These are phyloP conservation scores for Dinothrombium tinctorium DNA, from an alignment of 1,140 invertebrate species.

Conservation along the genomic window DNA sequence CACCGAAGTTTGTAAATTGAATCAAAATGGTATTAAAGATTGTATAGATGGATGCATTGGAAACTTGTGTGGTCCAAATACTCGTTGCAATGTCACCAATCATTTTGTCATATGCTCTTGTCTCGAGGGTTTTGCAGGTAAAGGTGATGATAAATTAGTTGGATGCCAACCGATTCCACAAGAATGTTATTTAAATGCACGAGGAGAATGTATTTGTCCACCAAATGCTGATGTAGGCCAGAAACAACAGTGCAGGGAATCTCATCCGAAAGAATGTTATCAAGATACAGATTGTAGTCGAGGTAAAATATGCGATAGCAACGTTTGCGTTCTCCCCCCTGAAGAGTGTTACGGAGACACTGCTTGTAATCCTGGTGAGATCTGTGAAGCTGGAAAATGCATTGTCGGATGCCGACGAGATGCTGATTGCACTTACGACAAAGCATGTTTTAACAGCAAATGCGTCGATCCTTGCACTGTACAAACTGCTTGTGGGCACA, in stretches of 20 bases:
- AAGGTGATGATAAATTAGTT: slow-evolving; percentile 28
- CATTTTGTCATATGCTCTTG: slow-evolving; percentile 42
- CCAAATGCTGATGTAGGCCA: slow-evolving; percentile 39
- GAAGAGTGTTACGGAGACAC: slow-evolving; percentile 13
- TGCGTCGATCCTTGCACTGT: slow-evolving; percentile 34
- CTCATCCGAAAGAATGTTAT: slow-evolving; percentile 10
- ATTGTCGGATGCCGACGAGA: slow-evolving; percentile 44
- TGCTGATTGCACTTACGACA: slow-evolving; percentile 47
- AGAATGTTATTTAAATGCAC: slow-evolving; percentile 15
- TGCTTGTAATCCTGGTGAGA: slow-evolving; percentile 27
- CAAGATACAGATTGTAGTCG: slow-evolving; percentile 34
- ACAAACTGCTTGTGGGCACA: slow-evolving; percentile 37
- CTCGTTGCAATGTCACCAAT: slow-evolving; percentile 13
- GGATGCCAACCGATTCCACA: slow-evolving; percentile 14
- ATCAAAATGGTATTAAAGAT: slow-evolving; percentile 16
- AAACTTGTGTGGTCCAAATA: slow-evolving; percentile 15
- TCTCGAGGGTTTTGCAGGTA: slow-evolving; percentile 50
- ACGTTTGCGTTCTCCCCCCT: slow-evolving; percentile 19
- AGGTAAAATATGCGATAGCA: slow-evolving; percentile 37
- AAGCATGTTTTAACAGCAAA: slow-evolving; percentile 35
- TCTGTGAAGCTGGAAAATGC: slow-evolving; percentile 58
- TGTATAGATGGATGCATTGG: slow-evolving; percentile 16
- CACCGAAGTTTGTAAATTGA: slow-evolving; percentile 28
- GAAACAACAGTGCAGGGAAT: too few species aligned
- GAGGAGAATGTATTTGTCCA: slow-evolving; percentile 55